phyloP scores from a whole-genome alignment of 2,888 invertebrate genomes.

The Hermaeophaga mercurialis region DNA sequence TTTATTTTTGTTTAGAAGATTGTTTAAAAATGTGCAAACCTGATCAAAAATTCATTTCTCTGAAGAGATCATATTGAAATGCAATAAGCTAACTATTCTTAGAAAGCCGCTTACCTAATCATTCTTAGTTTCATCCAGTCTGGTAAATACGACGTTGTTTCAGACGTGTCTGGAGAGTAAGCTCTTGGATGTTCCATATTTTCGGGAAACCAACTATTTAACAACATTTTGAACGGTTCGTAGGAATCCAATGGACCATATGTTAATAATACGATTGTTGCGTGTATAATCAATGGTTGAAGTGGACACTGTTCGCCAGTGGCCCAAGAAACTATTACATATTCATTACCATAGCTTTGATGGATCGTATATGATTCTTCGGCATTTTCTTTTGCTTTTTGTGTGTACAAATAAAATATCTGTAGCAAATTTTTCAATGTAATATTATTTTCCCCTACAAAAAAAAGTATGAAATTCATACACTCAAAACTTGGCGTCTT shows the following conservation, averaged over 20 bases:
- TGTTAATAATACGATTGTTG: conserved; percentile 80
- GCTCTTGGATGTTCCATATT: conserved; percentile 77
- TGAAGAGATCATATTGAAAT: too few relatives aligned
- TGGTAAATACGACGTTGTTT: conserved; percentile 82
- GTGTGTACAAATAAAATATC: conserved; percentile 77
- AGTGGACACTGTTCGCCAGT: conserved; percentile 75
- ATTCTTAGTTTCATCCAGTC: conserved; percentile 93
- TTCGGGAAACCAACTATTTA: conserved; percentile 87
- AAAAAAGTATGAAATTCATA: background rate
- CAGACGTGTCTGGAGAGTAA: conserved; percentile 77
- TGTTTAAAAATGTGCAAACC: too few relatives aligned
- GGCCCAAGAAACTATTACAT: conserved; percentile 78
- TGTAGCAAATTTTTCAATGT: conserved; percentile 74
- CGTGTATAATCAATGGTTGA: conserved; percentile 81
- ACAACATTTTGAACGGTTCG: conserved; percentile 51
- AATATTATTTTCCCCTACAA: conserved; percentile 53
- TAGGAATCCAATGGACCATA: conserved; percentile 64
- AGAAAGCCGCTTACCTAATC: conserved; percentile 60
- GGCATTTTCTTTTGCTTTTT: conserved; percentile 70
- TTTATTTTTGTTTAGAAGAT: too few relatives aligned
- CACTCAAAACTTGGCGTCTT: too few relatives aligned
- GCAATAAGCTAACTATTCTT: too few relatives aligned
- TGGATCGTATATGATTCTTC: conserved; percentile 65
- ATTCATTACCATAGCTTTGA: conserved; percentile 64
- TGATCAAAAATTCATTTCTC: too few relatives aligned